Evolutionary conservation across 2,888 invertebrate genomes (phyloP), one percentile per base, ranked within the genome.

Genomic region (Steinernema carpocapsae): DNA sequence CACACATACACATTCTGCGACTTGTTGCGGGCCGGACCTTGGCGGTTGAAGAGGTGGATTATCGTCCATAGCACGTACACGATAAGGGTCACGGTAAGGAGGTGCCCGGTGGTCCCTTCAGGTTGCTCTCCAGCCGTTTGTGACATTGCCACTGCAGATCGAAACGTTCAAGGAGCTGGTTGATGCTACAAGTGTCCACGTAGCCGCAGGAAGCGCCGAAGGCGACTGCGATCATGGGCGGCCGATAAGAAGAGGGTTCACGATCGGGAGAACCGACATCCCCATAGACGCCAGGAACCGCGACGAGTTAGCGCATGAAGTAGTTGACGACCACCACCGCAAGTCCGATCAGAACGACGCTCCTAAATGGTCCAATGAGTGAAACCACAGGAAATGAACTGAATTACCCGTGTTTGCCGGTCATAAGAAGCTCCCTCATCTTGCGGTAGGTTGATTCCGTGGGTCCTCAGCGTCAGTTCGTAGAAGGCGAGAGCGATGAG

Each of bases 251-350:
- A 83, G 76, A 10, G 85, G 85, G 72, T 85, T 85, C 10, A 82
- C 71, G 45, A 81, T 74, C 0, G 82, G 74, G 59, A 84, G 51
- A 1, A 80, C n/a, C 19, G 76, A 51, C 43, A 80, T 74, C 26
- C 75, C 73, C 80, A 86, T 82, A 7, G 85, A 83, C 29, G 86
- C 83, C 45, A 86, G 77, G 74, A 86, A 83, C 0, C 86, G 82
- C 12, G 83, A 79, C 42, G 80, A 79, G 7, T n/a, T 76, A 73
- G 3, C 86, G 81, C 56, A 86, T 77, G 17, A 79, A 42, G 17
- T 79, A 72, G 72, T 86, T 85, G 19, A 83, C 74, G 1, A 76
- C 46, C 19, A 82, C 72, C 12, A 84, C 74, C 37, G 70, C 72
- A 19, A 80, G 52, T 1, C 83, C 77, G 7, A 85, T 74, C 0